These are phyloP conservation scores for Erebia ligea DNA, from an alignment of 2,888 invertebrate genomes.

Conservation along the genomic window DNA sequence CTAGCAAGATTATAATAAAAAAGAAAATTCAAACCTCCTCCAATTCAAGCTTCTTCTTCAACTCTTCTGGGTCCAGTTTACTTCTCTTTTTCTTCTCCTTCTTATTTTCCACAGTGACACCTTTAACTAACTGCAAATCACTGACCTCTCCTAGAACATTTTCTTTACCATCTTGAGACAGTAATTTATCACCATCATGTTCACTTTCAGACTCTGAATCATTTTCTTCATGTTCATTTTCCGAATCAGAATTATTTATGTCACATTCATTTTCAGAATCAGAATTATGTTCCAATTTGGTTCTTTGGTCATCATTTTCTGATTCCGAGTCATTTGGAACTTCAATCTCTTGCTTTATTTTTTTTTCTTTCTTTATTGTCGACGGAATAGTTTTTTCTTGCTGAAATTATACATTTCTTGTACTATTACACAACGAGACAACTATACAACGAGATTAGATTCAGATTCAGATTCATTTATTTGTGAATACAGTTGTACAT, in stretches of 20 bases:
- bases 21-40: slow-evolving; percentile 64
- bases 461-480: too few relatives aligned
- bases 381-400: slow-evolving; percentile 10
- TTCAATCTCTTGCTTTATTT: slow-evolving; percentile 24
- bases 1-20: background rate
- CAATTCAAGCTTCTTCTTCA: slow-evolving; percentile 73
- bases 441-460: too few relatives aligned
- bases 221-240: slow-evolving; percentile 40
- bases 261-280: slow-evolving; percentile 32
- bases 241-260: slow-evolving; percentile 5
- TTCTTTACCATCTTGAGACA: slow-evolving; percentile 34
- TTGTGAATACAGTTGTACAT: too few relatives aligned
- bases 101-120: slow-evolving; percentile 70
- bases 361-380: slow-evolving; percentile 41
- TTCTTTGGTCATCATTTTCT: slow-evolving; percentile 39
- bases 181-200: slow-evolving; percentile 36
- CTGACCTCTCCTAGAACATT: slow-evolving; percentile 38
- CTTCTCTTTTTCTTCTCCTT: slow-evolving; percentile 69
- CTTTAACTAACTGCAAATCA: slow-evolving; percentile 69
- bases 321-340: slow-evolving; percentile 42
- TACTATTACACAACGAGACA: background rate
- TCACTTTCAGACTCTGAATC: slow-evolving; percentile 43
- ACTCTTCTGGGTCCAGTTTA: slow-evolving; percentile 71
- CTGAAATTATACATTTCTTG: background rate
- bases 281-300: slow-evolving; percentile 40